Conservation (phyloP, 2,113 vertebrate species). For the Thermophis baileyi region DNA sequence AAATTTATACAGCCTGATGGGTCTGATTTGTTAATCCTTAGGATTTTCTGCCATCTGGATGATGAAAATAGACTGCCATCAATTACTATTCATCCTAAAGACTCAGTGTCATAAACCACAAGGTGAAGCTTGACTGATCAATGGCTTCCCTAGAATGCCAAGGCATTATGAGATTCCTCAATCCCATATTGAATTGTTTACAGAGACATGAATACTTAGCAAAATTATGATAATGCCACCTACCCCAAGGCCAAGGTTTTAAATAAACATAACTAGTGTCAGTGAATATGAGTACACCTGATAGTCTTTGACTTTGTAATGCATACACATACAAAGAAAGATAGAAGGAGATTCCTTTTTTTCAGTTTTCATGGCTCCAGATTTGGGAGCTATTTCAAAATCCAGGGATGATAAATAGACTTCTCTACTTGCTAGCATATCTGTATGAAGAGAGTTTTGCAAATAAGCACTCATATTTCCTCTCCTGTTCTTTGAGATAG, state of each 20-base stretch:
- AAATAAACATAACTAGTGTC: not conserved
- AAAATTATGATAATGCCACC: not conserved
- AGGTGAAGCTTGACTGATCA: slow-evolving; percentile 1
- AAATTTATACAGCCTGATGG: not conserved
- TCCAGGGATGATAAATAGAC: not conserved
- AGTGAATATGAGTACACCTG: not conserved
- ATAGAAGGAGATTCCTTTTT: too few species aligned
- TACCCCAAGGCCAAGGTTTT: not conserved
- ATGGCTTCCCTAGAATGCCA: not conserved
- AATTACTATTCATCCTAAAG: slow-evolving; percentile 15
- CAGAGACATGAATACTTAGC: not conserved
- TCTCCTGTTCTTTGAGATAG: not conserved
- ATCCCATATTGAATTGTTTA: slow-evolving; percentile 16
- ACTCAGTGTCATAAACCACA: not conserved
- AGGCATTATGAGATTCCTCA: not conserved
- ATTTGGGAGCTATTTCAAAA: not conserved
- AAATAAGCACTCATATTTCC: not conserved
- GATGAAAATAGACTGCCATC: not conserved
- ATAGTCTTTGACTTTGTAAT: not conserved
- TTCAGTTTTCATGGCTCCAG: not conserved
- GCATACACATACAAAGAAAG: too few species aligned
- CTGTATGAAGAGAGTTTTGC: not conserved
- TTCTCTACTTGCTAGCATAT: not conserved
- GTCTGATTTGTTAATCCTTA: not conserved
- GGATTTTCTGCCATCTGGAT: not conserved